Evolutionary conservation across 2,797 vertebrate species (phyloP), one percentile per base, ranked within the genome.

Genomic region (Fratercula arctica): DNA sequence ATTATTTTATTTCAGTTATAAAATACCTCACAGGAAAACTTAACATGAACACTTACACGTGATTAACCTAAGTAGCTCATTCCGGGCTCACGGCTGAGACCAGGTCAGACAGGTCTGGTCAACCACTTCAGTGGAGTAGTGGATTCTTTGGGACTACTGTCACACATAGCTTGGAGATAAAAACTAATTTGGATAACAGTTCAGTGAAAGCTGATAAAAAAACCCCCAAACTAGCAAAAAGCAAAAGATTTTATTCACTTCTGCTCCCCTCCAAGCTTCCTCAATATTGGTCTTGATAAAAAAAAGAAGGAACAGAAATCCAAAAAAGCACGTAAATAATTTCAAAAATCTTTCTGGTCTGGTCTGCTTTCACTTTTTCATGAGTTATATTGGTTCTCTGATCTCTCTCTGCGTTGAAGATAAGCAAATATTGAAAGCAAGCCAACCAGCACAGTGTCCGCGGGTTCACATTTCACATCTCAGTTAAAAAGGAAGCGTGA

Each of bases 1-100:
- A 29, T 59, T 61, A 41, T 57, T 80, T 33, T 37, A 35, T 80
- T 64, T 53, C 23, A 18, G 3, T 37, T 59, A n/a, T 26, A 73
- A 45, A 67, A 43, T 33, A 41, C 11, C 21, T 80, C n/a, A 16
- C 29, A 46, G 21, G 35, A 63, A 41, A 56, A n/a, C 37, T 33
- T 41, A 41, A n/a, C n/a, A 19, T 6, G 23, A 53, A 8, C 26
- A 23, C 19, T 9, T 28, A 26, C 16, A 11, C 1, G 0, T 31
- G 9, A n/a, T 45, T 54, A 56, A 82, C 18, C 13, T 28, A 50
- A 45, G 39, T 4, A 56, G 35, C 35, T 50, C 33, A 6, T 54
- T 50, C 17, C 43, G 17, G n/a, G 13, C 33, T 85, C 11, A 4
- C 48, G 35, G 14, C 29, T 54, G 46, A 76, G 51, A 75, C 15